Conservation (phyloP, 64 coral and sea anemone genomes). For the Montipora sp. region DNA sequence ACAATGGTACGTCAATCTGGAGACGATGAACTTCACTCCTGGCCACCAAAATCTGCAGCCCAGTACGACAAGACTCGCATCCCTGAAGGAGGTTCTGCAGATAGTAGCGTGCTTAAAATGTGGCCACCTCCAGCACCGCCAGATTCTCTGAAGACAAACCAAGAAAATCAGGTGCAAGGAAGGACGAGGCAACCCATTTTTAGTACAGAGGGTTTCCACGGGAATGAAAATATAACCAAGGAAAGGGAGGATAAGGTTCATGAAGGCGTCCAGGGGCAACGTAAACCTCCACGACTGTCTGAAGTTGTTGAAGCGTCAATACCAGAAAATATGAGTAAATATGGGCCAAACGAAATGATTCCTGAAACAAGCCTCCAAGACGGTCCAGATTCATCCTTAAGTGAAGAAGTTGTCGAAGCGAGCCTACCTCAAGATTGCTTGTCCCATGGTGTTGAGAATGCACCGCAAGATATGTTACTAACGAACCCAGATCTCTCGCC, state of each 20-base stretch:
- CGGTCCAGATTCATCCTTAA: neutral
- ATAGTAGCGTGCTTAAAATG: conserved; percentile 2
- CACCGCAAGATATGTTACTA: neutral
- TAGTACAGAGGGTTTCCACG: neutral
- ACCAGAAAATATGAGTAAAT: neutral
- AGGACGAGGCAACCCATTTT: neutral
- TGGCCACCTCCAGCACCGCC: conserved; percentile 64
- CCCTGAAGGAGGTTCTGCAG: neutral
- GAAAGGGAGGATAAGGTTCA: neutral
- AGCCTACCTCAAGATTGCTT: neutral
- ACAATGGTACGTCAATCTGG: neutral
- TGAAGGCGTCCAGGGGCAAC: neutral
- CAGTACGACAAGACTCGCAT: neutral
- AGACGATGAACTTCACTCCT: conserved; percentile 56
- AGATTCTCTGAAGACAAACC: neutral
- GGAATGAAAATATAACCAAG: neutral
- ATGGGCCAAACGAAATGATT: neutral
- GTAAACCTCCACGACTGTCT: neutral
- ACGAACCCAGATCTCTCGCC: neutral
- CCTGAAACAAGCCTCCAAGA: neutral
- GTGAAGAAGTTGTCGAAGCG: neutral
- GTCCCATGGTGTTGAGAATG: neutral
- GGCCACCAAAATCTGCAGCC: conserved; percentile 62
- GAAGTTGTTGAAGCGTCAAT: neutral
- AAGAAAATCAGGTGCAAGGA: neutral